Base-by-base conservation (phyloP, 1,140 invertebrate genomes). In the Pogonognathellus flavescens region DNA sequence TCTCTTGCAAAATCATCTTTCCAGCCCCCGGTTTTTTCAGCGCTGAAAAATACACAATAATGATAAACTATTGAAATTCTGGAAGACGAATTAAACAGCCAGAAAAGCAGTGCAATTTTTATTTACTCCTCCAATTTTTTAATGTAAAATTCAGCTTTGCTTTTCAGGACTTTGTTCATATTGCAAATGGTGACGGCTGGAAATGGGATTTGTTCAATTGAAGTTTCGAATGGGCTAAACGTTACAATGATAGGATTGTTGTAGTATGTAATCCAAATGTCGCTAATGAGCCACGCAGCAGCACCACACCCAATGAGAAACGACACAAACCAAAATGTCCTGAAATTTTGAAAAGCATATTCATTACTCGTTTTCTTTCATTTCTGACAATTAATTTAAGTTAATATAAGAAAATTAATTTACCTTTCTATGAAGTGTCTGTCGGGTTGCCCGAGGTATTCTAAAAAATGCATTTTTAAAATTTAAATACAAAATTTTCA, bases 221-320 rank as follows among this genome's bases (percentile, higher is more conserved):
- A 80, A 16, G 88, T 88, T 25, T 88, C 88, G 59, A 80, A 80
- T 1, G 86, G 83, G 3, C 92, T 91, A 88, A 93, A 93, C 82
- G 92, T 92, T 0, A 93, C 92, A 20, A 93, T 92, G 1, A 93
- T 92, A 6, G 93, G 93, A 11, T 91, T 92, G 16, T 90, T 90
- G 7, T 92, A 90, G 92, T 93, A 93, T 84, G 93, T 93, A 2
- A 89, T 89, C 89, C 92, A 93, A 1, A 92, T 92, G 83, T 91
- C 91, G n/a, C 89, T 88, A 8, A 93, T 93, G 14, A 93, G 87
- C 52, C 88, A 90, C 0, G 90, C 89, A 86, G 92, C 93, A 9
- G 91, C 89, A 57, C 89, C 91, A 6, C 93, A 89, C 11, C 92
- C 92, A 1, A 91, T 86, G 2, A 91, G 70, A 52, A 93, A 92